Percentiles rank a stretch among this genome's conserved stretches.
Evolutionary conservation across 2,888 invertebrate species (phyloP).

Genomic region (Cylindroiulus punctatus): DNA sequence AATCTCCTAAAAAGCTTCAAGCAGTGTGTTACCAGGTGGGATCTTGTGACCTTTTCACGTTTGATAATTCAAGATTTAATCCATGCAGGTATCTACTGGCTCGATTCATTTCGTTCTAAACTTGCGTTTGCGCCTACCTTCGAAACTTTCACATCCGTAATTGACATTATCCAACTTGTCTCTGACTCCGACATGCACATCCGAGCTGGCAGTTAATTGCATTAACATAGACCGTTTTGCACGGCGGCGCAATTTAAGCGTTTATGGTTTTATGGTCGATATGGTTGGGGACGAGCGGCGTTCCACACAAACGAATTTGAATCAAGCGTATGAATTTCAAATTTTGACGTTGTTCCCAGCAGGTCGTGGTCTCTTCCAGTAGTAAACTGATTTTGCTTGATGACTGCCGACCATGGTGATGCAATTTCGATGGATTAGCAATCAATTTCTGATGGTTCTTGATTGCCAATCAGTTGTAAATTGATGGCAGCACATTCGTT

Average conservation of each 20-base stretch:
- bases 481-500: no score
- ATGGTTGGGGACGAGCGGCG: background rate
- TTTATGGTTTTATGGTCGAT: constrained; percentile 9
- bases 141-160: background rate
- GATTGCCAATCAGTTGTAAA: no score
- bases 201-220: constrained; percentile 3
- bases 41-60: no score
- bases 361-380: background rate
- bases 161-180: background rate
- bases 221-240: constrained; percentile 14
- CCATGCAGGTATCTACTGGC: background rate
- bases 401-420: no score
- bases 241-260: background rate
- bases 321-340: background rate
- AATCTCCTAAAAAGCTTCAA: no score
- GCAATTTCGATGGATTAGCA: no score
- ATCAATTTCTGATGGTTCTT: no score
- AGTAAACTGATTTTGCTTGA: no score
- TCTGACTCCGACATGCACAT: no score
- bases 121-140: background rate
- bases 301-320: background rate
- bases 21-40: no score
- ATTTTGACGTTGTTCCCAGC: background rate
- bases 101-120: background rate
- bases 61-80: no score